Percentiles rank a stretch among this genome's conserved stretches.
Conservation (phyloP, 1,140 invertebrate genomes). For the Trichomalopsis sarcophagae region DNA sequence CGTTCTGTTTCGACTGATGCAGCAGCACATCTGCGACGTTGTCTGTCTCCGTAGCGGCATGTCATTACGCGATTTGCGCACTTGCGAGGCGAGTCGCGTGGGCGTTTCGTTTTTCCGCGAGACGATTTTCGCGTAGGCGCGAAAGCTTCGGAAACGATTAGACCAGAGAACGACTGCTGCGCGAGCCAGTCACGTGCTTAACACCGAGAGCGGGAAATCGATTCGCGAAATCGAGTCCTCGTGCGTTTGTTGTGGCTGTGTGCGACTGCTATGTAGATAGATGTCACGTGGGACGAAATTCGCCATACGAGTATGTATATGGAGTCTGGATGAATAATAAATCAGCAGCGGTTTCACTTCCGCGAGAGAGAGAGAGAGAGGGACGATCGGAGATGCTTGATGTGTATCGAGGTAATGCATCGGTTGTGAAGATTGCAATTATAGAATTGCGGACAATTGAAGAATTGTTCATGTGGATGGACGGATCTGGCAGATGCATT, state of each 20-base stretch:
- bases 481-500: too few relatives aligned
- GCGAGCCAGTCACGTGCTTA: not conserved
- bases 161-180: not conserved
- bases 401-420: not conserved
- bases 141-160: not conserved
- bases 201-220: not conserved
- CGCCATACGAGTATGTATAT: not conserved
- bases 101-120: not conserved
- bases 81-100: not conserved
- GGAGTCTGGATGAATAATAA: not conserved
- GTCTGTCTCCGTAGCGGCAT: not conserved
- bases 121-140: not conserved
- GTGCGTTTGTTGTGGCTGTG: not conserved
- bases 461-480: not conserved
- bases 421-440: not conserved
- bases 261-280: not conserved
- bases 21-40: too few relatives aligned
- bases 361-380: not conserved
- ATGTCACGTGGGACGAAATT: slow-evolving; percentile 15
- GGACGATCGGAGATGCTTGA: not conserved
- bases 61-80: slow-evolving; percentile 25
- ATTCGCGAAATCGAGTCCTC: not conserved
- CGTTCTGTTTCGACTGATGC: not conserved
- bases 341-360: not conserved
- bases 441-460: not conserved